Conservation (phyloP, 2,113 vertebrate species). For the Austrofundulus limnaeus region DNA sequence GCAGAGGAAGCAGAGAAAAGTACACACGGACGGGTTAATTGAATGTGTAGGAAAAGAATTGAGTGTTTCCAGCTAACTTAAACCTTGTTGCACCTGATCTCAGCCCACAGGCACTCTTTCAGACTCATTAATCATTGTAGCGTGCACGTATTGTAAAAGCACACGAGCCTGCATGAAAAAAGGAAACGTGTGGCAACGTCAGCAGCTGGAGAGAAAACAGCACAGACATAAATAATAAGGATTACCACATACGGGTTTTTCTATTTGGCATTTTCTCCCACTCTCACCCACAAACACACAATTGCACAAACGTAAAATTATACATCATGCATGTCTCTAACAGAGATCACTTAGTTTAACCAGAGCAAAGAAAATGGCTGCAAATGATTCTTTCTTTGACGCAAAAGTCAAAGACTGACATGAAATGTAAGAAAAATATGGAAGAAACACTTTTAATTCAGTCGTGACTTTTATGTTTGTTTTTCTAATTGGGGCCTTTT, state of each 20-base stretch:
- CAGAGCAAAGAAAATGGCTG: neutral
- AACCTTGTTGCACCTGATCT: constrained; percentile 75
- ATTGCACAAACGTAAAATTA: constrained; percentile 18
- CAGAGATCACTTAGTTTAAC: too few species aligned
- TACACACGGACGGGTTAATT: constrained; percentile 69
- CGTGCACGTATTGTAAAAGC: constrained; percentile 2
- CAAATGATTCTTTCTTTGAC: neutral
- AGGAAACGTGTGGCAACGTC: neutral
- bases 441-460: neutral
- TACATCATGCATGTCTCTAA: neutral
- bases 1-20: constrained; percentile 39
- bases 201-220: constrained; percentile 7
- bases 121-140: constrained; percentile 72
- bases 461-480: neutral
- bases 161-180: constrained; percentile 16
- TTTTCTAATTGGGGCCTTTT: constrained; percentile 3
- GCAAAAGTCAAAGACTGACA: neutral
- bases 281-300: constrained; percentile 17
- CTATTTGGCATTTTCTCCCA: constrained; percentile 20
- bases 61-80: constrained; percentile 71
- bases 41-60: constrained; percentile 72
- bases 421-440: neutral
- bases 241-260: constrained; percentile 42
- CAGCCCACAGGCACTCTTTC: constrained; percentile 61
- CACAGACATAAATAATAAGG: constrained; percentile 22